A percentile compares a stretch with the other conserved stretches of the same genome.
These are phyloP conservation scores for Otolemur garnettii DNA, from an alignment of 2,113 vertebrate species.

Conservation along the genomic window DNA sequence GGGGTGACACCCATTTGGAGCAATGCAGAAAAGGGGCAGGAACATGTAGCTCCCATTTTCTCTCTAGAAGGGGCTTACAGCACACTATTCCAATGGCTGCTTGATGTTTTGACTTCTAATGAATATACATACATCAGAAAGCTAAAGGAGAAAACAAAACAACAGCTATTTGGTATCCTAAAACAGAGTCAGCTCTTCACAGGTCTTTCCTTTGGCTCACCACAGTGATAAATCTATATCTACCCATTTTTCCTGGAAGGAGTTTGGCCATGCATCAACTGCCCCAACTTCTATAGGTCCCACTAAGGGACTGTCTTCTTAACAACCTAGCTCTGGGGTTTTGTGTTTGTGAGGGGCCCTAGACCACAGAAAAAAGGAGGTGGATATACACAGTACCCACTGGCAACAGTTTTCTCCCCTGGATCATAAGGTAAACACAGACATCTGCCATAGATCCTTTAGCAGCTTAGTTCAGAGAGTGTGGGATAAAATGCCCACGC, in stretches of 20 bases:
- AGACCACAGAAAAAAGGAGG: not conserved
- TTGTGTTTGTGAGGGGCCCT: not conserved
- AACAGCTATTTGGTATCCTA: not conserved
- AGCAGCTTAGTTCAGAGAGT: not conserved
- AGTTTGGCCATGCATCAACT: not conserved
- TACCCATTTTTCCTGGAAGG: not conserved
- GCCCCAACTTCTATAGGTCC: not conserved
- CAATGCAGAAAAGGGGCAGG: not conserved
- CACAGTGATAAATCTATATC: not conserved
- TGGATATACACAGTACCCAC: not conserved
- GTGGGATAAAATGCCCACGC: not conserved
- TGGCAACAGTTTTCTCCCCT: not conserved
- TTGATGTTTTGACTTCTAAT: not conserved
- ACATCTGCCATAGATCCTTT: not conserved
- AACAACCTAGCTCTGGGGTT: not conserved
- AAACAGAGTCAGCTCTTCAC: not conserved
- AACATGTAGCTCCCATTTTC: not conserved
- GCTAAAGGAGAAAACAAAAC: not conserved
- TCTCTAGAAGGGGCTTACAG: not conserved
- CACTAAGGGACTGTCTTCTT: not conserved
- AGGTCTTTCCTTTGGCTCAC: not conserved
- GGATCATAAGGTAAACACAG: not conserved
- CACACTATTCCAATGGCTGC: not conserved
- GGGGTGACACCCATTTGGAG: not conserved
- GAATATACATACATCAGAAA: not conserved